phyloP scores from a whole-genome alignment of 2,113 vertebrate species.

The Ptyas mucosa region DNA sequence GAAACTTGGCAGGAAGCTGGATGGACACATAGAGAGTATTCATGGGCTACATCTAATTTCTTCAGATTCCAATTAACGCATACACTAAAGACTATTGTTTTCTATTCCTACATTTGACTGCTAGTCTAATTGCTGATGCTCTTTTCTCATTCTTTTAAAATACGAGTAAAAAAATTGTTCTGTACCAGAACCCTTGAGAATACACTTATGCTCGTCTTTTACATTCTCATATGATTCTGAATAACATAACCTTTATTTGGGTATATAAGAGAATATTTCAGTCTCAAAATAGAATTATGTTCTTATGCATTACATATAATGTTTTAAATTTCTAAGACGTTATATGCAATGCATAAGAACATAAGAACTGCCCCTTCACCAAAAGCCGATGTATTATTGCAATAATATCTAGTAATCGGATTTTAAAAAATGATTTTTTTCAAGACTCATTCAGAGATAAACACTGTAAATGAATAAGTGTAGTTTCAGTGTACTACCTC shows the following conservation, averaged over 20 bases:
- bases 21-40: neutral
- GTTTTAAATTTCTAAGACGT: neutral
- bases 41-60: neutral
- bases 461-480: neutral
- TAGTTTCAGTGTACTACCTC: neutral
- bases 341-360: no score
- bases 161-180: neutral
- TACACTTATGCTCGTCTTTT: neutral
- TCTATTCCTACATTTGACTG: neutral
- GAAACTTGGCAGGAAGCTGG: neutral
- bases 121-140: neutral
- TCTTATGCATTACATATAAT: neutral
- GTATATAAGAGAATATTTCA: neutral
- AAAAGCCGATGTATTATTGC: neutral
- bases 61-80: neutral
- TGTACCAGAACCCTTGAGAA: neutral
- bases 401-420: neutral
- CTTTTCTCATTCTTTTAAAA: neutral
- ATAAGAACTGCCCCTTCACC: neutral
- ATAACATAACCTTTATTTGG: neutral
- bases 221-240: neutral
- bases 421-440: no score
- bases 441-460: neutral
- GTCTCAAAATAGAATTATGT: neutral
- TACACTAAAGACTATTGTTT: neutral